Evolutionary conservation across 2,113 vertebrate genomes (phyloP).

Genomic region (Cebus imitator): DNA sequence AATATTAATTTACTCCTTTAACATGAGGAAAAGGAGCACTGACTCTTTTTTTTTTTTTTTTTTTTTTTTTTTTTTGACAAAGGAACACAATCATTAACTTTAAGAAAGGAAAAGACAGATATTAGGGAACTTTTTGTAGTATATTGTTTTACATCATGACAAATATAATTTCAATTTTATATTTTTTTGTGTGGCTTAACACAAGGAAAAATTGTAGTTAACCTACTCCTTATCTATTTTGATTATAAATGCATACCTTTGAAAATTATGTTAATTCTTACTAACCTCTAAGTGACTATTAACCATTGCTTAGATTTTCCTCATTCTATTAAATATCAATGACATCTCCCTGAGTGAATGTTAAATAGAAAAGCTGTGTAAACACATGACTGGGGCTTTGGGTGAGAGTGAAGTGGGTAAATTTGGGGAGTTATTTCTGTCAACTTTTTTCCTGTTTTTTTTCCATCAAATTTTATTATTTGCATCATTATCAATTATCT

Average conservation of each 20-base stretch:
- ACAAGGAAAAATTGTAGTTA: neutral
- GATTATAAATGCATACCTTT: neutral
- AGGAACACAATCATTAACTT: neutral
- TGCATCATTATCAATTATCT: neutral
- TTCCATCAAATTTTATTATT: neutral
- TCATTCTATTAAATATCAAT: slow-evolving; percentile 14
- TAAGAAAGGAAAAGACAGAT: neutral
- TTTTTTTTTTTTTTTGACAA: neutral
- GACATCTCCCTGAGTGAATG: neutral
- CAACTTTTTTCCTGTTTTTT: neutral
- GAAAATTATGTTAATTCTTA: slow-evolving; percentile 26
- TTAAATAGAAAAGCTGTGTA: neutral
- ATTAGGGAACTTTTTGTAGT: neutral
- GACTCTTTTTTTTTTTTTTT: neutral
- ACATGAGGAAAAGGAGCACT: neutral
- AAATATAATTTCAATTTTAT: neutral
- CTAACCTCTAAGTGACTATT: neutral
- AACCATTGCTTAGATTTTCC: neutral
- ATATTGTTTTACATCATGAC: neutral
- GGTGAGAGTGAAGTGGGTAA: neutral
- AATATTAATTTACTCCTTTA: slow-evolving; percentile 30
- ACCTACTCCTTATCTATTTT: neutral
- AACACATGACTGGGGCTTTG: neutral
- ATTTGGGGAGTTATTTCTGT: neutral
- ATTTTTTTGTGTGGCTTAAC: neutral